These are phyloP conservation scores for Camponotus fellah DNA, from an alignment of 2,888 invertebrate genomes.

Conservation along the genomic window DNA sequence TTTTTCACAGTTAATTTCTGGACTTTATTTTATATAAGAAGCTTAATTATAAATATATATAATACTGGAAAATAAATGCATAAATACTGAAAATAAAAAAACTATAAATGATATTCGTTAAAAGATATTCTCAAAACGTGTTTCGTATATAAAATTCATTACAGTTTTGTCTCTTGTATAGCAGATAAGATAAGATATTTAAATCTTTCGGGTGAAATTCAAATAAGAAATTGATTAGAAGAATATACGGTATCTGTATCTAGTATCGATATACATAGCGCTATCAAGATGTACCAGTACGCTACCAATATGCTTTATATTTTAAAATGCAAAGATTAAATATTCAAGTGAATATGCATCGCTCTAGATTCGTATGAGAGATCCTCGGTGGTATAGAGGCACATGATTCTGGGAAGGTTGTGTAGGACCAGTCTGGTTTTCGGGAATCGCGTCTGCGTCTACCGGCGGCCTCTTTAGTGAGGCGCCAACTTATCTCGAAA, in stretches of 20 bases:
- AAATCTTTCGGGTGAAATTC: not conserved
- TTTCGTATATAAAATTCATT: not conserved
- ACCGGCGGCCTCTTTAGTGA: conserved; percentile 71
- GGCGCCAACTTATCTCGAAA: conserved; percentile 79
- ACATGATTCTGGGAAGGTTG: conserved; percentile 69
- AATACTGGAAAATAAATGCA: too few relatives aligned
- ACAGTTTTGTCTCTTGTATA: not conserved
- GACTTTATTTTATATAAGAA: not conserved
- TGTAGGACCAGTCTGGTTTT: conserved; percentile 74
- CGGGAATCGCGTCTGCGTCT: conserved; percentile 78
- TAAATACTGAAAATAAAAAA: not conserved
- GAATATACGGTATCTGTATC: not conserved
- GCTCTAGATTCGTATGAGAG: conserved; percentile 40
- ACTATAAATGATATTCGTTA: not conserved
- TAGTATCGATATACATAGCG: not conserved
- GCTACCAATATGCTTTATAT: not conserved
- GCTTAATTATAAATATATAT: not conserved
- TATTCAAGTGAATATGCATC: conserved; percentile 35
- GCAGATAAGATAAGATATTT: not conserved
- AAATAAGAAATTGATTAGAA: not conserved
- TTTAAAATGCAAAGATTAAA: conserved; percentile 1
- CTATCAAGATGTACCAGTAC: not conserved
- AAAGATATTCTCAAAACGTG: not conserved
- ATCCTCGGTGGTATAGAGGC: conserved; percentile 46
- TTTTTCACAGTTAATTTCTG: not conserved